phyloP scores from a whole-genome alignment of 2,797 vertebrate species.

The Phalanger gymnotis region DNA sequence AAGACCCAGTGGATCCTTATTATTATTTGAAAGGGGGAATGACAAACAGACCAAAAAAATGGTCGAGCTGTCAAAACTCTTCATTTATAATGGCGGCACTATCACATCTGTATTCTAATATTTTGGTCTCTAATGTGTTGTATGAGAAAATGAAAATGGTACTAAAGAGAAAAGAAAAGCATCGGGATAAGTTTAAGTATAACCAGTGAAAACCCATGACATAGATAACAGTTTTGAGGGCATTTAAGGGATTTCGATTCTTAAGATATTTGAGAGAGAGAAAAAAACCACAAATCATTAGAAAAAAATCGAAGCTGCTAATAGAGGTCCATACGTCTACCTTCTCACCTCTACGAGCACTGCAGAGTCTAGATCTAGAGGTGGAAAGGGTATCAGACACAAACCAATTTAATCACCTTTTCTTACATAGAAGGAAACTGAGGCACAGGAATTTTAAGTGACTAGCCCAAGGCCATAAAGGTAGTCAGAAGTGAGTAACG shows the following conservation, averaged over 20 bases:
- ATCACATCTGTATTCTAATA: background rate
- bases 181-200: background rate
- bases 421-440: background rate
- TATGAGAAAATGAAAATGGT: background rate
- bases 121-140: background rate
- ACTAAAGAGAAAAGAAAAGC: background rate
- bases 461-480: background rate
- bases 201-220: background rate
- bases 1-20: background rate
- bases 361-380: background rate
- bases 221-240: background rate
- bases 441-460: background rate
- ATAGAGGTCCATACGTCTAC: background rate
- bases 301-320: background rate
- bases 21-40: background rate
- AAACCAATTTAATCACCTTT: background rate
- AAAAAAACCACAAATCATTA: background rate
- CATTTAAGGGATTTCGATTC: background rate
- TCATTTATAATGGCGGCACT: background rate
- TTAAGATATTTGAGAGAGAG: background rate
- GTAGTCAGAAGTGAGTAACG: background rate
- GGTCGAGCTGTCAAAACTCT: too few relatives aligned
- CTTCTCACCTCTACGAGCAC: background rate
- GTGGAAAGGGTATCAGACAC: background rate
- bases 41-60: background rate